Percentiles rank a stretch among this genome's conserved stretches.
Conservation (phyloP, 2,888 invertebrate genomes). For the Electrophaes corylata region DNA sequence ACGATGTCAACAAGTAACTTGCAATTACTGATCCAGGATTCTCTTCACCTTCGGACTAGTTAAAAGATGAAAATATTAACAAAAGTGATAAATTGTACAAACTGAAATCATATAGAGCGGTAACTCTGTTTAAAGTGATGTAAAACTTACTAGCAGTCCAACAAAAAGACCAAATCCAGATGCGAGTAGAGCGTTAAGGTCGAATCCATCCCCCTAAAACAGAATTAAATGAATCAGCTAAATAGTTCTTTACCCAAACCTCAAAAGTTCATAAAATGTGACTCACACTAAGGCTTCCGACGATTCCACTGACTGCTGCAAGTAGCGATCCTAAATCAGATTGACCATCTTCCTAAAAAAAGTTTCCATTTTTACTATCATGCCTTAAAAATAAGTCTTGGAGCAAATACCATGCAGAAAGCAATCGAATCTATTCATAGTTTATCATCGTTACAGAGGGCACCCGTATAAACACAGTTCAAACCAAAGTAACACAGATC, state of each 20-base stretch:
- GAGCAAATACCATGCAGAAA: background rate
- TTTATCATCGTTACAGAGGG: too few relatives aligned
- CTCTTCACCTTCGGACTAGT: conserved; percentile 73
- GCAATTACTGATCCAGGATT: conserved; percentile 75
- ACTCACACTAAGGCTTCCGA: conserved; percentile 77
- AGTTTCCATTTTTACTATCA: background rate
- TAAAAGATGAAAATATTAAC: conserved; percentile 24
- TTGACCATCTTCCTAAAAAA: conserved; percentile 68
- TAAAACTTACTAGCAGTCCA: conserved; percentile 68
- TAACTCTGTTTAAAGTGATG: background rate
- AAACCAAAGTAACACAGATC: too few relatives aligned
- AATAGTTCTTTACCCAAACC: background rate
- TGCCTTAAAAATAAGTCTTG: background rate
- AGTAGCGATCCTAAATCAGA: conserved; percentile 76
- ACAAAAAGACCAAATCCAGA: conserved; percentile 74
- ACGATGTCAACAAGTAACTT: conserved; percentile 70
- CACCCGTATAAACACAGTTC: too few relatives aligned
- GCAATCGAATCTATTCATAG: background rate
- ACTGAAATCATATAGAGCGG: too few relatives aligned
- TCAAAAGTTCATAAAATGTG: background rate
- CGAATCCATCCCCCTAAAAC: conserved; percentile 77
- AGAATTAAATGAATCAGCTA: conserved; percentile 7
- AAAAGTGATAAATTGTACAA: background rate
- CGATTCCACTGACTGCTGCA: conserved; percentile 74
- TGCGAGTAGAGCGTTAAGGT: conserved; percentile 71